Base-by-base conservation (phyloP, 2,113 vertebrate species). In the Clarias magur region DNA sequence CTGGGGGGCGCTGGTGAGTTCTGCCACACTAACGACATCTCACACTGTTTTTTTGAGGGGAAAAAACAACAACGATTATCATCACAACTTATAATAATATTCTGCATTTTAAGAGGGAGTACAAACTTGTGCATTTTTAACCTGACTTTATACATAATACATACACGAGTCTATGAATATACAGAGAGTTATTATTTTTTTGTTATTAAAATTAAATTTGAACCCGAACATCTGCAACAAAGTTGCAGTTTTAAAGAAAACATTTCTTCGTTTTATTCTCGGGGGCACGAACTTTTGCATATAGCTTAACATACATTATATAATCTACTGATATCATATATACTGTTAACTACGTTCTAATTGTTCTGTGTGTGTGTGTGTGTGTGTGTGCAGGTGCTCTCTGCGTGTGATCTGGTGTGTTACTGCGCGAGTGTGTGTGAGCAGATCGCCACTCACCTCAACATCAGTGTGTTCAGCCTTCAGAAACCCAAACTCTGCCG, bases 401-500 rank as follows among this genome's bases (percentile, higher is more conserved):
- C 96, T 17, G 94, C 95, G 63, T 93, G 96, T 88, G 96, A 97
- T 91, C 91, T 97, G 92, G 94, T 96, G 38, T 95, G 95, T 68
- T 97, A 97, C 93, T 96, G 96, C 82, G 94, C 96, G 85, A 96
- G 95, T 79, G 95, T 97, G 82, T 97, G 96, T 93, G 95, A 96
- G 88, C 96, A 97, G 92, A 97, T 97, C 56, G 95, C 96, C 1
- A 93, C 95, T 88, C 96, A 97, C 73, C 94, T 97, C 89, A 95
- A 96, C 92, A 97, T 97, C 93, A 93, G 95, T 23, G 96, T 97
- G 30, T 97, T 97, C 95, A 94, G 94, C 87, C 95, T 97, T 93
- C 95, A 95, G 89, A 92, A 92, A 7, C 91, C 92, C 53, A 84
- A 94, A 78, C 48, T 85, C 75, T 80, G 82, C 57, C 78, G 57